A percentile compares a stretch with the other conserved stretches of the same genome.
These are phyloP conservation scores for Tonatia bakeri DNA, from an alignment of 2,113 vertebrate species.

Conservation along the genomic window DNA sequence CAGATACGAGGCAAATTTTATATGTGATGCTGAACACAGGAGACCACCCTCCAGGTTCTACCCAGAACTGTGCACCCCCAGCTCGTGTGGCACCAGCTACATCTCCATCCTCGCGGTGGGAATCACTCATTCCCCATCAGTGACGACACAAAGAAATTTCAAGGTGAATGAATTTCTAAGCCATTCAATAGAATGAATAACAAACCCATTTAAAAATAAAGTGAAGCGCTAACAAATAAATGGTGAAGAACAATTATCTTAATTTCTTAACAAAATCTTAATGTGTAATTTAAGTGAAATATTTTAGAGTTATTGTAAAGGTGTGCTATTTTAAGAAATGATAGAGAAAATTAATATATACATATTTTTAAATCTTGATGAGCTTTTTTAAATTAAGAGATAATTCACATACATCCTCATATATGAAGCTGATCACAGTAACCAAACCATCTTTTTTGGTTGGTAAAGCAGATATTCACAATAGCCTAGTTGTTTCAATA, in stretches of 20 bases:
- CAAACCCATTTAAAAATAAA: neutral
- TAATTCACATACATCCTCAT: neutral
- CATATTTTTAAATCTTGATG: neutral
- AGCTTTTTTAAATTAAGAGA: neutral
- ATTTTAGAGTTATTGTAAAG: neutral
- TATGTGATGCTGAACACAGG: neutral
- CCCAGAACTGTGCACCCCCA: neutral
- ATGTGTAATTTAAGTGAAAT: neutral
- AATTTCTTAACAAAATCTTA: slow-evolving; percentile 22
- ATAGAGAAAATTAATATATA: neutral
- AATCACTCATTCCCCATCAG: neutral
- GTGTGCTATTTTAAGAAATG: neutral
- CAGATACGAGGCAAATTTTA: neutral
- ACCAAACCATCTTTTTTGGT: neutral
- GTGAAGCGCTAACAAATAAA: neutral
- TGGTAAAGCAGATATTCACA: neutral
- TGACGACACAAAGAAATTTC: neutral
- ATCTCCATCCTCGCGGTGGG: neutral
- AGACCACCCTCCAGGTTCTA: neutral
- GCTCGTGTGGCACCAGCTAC: neutral
- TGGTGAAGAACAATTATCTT: neutral
- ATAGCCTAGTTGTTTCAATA: neutral
- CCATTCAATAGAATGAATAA: neutral
- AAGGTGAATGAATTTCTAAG: neutral
- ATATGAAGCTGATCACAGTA: neutral